These are phyloP conservation scores for Pollimyrus isidori DNA, from an alignment of 2,113 vertebrate species.

Conservation along the genomic window DNA sequence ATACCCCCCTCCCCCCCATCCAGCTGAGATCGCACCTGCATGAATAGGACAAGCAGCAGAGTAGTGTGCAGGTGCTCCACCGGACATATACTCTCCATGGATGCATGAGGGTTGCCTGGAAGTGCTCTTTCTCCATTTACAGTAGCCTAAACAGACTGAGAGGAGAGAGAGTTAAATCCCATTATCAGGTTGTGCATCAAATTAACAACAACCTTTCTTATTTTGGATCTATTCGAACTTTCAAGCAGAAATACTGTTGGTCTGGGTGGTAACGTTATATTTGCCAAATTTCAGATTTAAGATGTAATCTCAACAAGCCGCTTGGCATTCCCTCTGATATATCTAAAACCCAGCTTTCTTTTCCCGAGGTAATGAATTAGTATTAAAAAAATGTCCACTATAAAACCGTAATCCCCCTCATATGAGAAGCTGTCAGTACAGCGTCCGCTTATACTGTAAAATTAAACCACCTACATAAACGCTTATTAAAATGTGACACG, in stretches of 20 bases:
- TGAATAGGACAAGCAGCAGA: background rate
- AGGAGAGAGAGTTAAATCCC: background rate
- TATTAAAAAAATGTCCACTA: constrained; percentile 52
- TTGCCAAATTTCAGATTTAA: constrained; percentile 51
- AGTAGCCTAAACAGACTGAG: background rate
- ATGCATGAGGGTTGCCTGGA: background rate
- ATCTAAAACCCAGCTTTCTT: constrained; percentile 58
- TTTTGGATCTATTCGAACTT: constrained; percentile 30
- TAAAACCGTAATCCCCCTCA: constrained; percentile 48
- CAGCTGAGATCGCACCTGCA: background rate
- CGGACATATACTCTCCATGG: background rate
- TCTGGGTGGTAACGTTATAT: constrained; percentile 44
- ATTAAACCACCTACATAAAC: constrained; percentile 57
- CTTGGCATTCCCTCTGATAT: constrained; percentile 56
- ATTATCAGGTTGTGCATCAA: background rate
- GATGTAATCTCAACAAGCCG: constrained; percentile 59
- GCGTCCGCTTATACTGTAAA: constrained; percentile 44
- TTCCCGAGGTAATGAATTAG: constrained; percentile 55
- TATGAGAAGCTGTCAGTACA: constrained; percentile 52
- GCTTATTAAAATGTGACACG: constrained; percentile 38
- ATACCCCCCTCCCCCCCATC: background rate
- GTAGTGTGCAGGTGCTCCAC: background rate
- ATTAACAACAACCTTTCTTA: constrained; percentile 29
- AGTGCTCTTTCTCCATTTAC: background rate
- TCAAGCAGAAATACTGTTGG: constrained; percentile 48